phyloP scores from a whole-genome alignment of 2,113 vertebrate genomes.

The Pluvialis apricaria region DNA sequence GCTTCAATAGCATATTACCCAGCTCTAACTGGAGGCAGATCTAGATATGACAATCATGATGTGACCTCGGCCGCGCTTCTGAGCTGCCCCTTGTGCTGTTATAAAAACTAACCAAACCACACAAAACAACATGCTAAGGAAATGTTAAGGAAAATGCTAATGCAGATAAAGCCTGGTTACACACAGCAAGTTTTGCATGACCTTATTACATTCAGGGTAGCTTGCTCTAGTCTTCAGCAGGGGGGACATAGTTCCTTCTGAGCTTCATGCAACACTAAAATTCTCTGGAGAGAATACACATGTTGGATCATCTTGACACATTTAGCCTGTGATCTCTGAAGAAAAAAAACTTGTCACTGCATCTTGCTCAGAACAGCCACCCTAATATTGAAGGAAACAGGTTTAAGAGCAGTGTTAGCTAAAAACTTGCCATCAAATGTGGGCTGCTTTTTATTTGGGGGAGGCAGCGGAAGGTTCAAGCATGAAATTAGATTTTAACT shows the following conservation, averaged over 20 bases:
- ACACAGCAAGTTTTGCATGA: neutral
- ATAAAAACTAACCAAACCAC: neutral
- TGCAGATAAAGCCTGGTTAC: neutral
- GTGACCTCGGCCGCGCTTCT: neutral
- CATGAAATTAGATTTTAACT: neutral
- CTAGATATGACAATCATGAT: neutral
- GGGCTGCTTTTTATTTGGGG: neutral
- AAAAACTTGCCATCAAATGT: neutral
- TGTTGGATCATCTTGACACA: neutral
- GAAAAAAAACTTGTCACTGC: neutral
- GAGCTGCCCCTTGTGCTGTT: neutral
- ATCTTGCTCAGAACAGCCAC: neutral
- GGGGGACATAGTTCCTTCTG: neutral
- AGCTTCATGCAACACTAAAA: neutral
- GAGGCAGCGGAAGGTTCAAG: neutral
- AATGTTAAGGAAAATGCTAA: neutral
- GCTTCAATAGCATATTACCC: neutral
- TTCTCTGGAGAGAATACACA: neutral
- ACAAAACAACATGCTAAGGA: neutral
- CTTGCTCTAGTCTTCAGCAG: neutral
- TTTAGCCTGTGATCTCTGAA: neutral
- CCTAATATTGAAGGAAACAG: neutral
- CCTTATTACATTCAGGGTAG: neutral
- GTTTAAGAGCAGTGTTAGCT: neutral
- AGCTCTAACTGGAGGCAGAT: neutral